Evolutionary conservation across 2,113 vertebrate genomes (phyloP), one percentile per base, ranked within the genome.

Genomic region (Isichthys henryi): DNA sequence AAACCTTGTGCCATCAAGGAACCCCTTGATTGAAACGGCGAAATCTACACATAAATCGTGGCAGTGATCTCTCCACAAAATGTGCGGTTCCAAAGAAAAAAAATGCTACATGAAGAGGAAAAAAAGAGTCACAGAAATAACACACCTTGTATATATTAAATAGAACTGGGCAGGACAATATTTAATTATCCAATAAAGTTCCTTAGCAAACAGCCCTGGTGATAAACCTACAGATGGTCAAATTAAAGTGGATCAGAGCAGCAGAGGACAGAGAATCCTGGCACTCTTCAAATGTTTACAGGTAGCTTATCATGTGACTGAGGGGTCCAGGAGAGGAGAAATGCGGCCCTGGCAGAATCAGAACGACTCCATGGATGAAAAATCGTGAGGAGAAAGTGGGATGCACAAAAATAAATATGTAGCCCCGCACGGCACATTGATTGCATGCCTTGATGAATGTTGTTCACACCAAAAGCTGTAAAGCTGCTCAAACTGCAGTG

Each of bases 161-260:
- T 77, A 15, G 21, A 46, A 89, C 52, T 39, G 21, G 77, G 45
- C 66, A 53, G 88, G 13, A 50, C 50, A 88, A 84, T 58, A 46
- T 84, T 84, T 83, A 56, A 89, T 17, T 89, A 89, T 56, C 80
- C 53, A 62, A 62, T 45, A 58, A 89, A 58, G 88, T 85, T 89
- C 50, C 77, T 58, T 62, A 48, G 52, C 35, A 39, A 62, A 84
- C 50, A 85, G 17, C 13, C 74, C 53, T 53, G 23, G 52, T 89
- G 80, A 89, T 85, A 62, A 62, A 46, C 53, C n/a, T 39, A n/a
- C 80, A 58, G 88, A 80, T 89, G 80, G 88, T 77, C 80, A 89
- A 85, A 89, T 84, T 62, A 89, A 58, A 80, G 77, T 56, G 77
- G 88, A 89, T 89, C 50, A 84, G 80, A 85, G 52, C n/a, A 6